Conservation (phyloP, 2,888 invertebrate species). For the Drosophila paracracens region DNA sequence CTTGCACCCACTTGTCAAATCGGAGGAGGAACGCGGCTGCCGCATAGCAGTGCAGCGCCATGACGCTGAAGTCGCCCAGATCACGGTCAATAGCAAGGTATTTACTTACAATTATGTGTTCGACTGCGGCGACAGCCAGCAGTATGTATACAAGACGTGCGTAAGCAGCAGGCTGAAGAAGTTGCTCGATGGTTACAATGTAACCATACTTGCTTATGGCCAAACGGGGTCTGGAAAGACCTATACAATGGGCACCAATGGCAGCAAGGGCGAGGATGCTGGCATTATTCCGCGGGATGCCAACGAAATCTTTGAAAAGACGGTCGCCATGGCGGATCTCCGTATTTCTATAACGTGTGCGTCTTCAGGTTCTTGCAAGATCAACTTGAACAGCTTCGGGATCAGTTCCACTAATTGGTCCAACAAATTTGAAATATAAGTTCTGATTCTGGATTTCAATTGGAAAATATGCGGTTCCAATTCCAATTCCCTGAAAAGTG, state of each 20-base stretch:
- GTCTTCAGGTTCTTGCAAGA: too few species aligned
- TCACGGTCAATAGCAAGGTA: constrained; percentile 88
- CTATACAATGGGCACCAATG: constrained; percentile 94
- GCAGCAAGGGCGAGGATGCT: constrained; percentile 87
- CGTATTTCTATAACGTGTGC: too few species aligned
- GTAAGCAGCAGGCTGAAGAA: constrained; percentile 90
- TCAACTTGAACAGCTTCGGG: too few species aligned
- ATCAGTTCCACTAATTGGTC: too few species aligned
- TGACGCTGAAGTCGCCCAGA: constrained; percentile 88
- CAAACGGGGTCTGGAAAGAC: constrained; percentile 98
- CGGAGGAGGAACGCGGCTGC: constrained; percentile 91
- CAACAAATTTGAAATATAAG: not conserved
- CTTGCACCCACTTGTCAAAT: constrained; percentile 91
- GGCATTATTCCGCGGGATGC: constrained; percentile 96
- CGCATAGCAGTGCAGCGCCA: constrained; percentile 80
- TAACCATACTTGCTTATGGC: constrained; percentile 97
- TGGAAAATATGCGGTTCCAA: too few species aligned
- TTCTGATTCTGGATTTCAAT: not conserved
- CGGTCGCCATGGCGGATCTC: constrained; percentile 82
- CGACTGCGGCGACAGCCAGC: constrained; percentile 89
- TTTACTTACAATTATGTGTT: constrained; percentile 94
- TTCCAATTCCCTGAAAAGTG: not conserved
- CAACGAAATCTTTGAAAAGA: constrained; percentile 90
- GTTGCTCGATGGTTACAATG: constrained; percentile 96
- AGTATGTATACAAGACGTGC: constrained; percentile 90